A percentile compares a stretch with the other conserved stretches of the same genome.
Evolutionary conservation across 2,888 invertebrate species (phyloP).

Genomic region (Parthenolecanium corni): DNA sequence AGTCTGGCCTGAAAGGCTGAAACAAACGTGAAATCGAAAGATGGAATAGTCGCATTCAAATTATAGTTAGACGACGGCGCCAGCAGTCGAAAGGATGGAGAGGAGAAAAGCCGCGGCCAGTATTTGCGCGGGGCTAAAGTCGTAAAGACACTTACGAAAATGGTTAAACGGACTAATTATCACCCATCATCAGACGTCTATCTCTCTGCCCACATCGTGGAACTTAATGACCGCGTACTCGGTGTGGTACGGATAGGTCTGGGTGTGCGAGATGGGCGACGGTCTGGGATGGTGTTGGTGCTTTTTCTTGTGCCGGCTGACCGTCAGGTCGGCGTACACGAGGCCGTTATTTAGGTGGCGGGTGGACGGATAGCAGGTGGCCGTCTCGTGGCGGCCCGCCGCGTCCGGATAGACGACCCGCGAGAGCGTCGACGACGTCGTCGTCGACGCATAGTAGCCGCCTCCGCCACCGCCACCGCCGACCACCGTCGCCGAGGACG

Average conservation of each 20-base stretch:
- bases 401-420: background rate
- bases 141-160: no score
- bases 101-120: no score
- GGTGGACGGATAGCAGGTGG: constrained; percentile 24
- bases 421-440: constrained; percentile 28
- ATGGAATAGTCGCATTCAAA: no score
- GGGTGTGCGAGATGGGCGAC: constrained; percentile 39
- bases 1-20: constrained; percentile 69
- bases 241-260: constrained; percentile 44
- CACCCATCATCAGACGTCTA: constrained; percentile 44
- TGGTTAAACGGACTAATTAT: no score
- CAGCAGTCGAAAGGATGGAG: no score
- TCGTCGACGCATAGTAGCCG: constrained; percentile 24
- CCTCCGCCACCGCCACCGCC: background rate
- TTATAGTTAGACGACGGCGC: no score
- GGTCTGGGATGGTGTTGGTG: constrained; percentile 27
- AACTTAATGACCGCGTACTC: constrained; percentile 55
- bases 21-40: no score
- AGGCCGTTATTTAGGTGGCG: constrained; percentile 39
- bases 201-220: constrained; percentile 55
- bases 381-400: background rate
- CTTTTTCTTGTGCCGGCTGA: constrained; percentile 36
- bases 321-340: constrained; percentile 43
- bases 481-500: background rate
- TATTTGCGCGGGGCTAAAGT: no score